These are phyloP conservation scores for Glyptemys insculpta DNA, from an alignment of 2,797 vertebrate species.

Conservation along the genomic window DNA sequence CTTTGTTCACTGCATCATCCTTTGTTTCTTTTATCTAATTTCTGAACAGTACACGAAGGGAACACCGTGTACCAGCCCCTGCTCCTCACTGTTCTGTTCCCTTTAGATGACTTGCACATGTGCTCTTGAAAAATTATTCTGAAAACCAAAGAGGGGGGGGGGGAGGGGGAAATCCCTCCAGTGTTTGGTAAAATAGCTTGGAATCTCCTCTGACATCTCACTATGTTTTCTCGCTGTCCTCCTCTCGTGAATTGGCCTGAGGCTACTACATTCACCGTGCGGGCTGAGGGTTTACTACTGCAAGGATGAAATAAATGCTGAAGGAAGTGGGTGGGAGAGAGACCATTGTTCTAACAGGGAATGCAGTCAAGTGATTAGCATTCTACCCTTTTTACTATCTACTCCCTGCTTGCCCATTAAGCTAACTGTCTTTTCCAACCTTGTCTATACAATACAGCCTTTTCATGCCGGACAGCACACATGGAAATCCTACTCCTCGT, in stretches of 20 bases:
- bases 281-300: conserved; percentile 26
- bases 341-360: neutral
- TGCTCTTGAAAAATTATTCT: conserved; percentile 78
- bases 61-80: conserved; percentile 76
- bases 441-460: neutral
- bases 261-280: neutral
- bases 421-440: neutral
- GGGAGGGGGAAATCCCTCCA: conserved; percentile 72
- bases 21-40: conserved; percentile 72
- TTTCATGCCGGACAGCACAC: neutral
- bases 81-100: conserved; percentile 77
- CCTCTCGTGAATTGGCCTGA: conserved; percentile 45
- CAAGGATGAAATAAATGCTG: neutral
- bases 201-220: conserved; percentile 78
- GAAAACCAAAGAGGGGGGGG: conserved; percentile 73
- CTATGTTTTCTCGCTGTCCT: conserved; percentile 56
- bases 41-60: conserved; percentile 65
- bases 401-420: neutral
- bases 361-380: neutral
- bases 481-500: conserved; percentile 3
- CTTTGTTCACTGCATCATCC: conserved; percentile 62
- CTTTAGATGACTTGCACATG: conserved; percentile 81
- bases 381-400: neutral
- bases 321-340: neutral
- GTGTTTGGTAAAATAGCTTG: conserved; percentile 77